phyloP scores from a whole-genome alignment of 2,797 vertebrate genomes.

The Smutsia gigantea region DNA sequence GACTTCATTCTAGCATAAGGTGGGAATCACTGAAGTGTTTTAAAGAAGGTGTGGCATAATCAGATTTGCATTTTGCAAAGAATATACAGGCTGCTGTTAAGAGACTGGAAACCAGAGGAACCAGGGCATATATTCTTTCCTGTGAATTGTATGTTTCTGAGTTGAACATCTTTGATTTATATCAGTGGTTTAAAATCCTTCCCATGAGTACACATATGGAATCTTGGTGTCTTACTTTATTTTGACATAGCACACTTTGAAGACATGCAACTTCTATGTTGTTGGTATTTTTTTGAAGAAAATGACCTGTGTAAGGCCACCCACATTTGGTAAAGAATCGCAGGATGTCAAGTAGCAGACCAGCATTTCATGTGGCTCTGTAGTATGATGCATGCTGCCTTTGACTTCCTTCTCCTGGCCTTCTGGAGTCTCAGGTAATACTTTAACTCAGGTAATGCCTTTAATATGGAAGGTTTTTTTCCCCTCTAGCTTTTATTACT shows the following conservation, averaged over 20 bases:
- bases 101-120: not conserved
- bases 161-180: not conserved
- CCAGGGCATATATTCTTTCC: not conserved
- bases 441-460: not conserved
- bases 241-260: not conserved
- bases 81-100: not conserved
- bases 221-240: not conserved
- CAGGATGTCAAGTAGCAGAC: not conserved
- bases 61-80: conserved; percentile 13
- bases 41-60: not conserved
- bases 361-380: not conserved
- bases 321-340: not conserved
- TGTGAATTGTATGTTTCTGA: not conserved
- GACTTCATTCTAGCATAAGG: not conserved
- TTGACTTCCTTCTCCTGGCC: not conserved
- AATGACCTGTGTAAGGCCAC: not conserved
- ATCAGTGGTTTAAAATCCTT: not conserved
- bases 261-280: not conserved
- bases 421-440: not conserved
- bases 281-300: not conserved
- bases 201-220: not conserved
- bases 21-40: not conserved
- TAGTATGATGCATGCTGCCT: not conserved
- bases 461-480: not conserved
- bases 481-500: not conserved